A percentile compares a stretch with the other conserved stretches of the same genome.
These are phyloP conservation scores for Scaptomyza tumidula DNA, from an alignment of 2,888 invertebrate species.

Conservation along the genomic window DNA sequence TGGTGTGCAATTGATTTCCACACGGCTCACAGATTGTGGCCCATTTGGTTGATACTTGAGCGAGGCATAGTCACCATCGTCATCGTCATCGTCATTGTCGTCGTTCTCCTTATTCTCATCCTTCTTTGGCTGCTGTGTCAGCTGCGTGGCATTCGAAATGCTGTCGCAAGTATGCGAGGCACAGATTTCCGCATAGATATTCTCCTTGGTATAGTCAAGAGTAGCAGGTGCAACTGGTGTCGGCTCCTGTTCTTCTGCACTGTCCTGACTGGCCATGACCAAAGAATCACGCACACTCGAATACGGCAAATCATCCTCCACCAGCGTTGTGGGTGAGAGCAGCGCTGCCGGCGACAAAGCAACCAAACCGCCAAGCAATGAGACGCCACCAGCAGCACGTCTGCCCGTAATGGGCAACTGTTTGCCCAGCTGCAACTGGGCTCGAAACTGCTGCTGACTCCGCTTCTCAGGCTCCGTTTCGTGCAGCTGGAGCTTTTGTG, in stretches of 20 bases:
- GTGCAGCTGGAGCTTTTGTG: conserved; percentile 86
- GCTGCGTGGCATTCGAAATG: conserved; percentile 68
- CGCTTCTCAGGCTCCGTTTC: conserved; percentile 83
- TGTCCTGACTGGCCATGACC: conserved; percentile 77
- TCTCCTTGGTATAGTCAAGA: conserved; percentile 85
- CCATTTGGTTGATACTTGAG: conserved; percentile 69
- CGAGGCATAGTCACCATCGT: conserved; percentile 81
- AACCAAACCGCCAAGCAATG: conserved; percentile 64
- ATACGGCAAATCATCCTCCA: conserved; percentile 88
- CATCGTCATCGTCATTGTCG: conserved; percentile 44
- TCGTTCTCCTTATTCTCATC: conserved; percentile 52
- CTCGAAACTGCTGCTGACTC: conserved; percentile 79
- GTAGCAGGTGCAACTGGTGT: conserved; percentile 59
- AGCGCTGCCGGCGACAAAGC: conserved; percentile 57
- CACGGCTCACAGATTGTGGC: conserved; percentile 81
- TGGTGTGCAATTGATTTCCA: conserved; percentile 81
- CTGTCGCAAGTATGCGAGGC: conserved; percentile 76
- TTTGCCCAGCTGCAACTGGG: conserved; percentile 48
- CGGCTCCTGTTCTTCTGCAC: conserved; percentile 37
- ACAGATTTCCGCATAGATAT: conserved; percentile 90
- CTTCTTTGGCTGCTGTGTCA: conserved; percentile 46
- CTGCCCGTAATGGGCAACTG: conserved; percentile 79
- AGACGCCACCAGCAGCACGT: conserved; percentile 79
- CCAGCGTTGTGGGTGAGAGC: conserved; percentile 69
- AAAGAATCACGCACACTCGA: conserved; percentile 89